Base-by-base conservation (phyloP, 2,797 vertebrate species). In the Fundulus diaphanus region DNA sequence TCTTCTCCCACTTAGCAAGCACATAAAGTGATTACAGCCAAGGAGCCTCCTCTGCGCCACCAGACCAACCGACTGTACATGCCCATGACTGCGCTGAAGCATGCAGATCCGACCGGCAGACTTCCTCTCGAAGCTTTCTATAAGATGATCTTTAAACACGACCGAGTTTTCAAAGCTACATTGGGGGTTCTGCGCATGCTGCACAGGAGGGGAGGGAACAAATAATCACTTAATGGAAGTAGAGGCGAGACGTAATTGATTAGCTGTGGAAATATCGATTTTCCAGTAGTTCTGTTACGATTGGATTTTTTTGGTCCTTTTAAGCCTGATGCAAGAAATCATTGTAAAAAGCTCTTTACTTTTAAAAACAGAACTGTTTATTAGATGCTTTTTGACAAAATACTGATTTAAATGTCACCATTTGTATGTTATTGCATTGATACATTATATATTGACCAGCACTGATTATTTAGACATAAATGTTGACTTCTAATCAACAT, bases 21-120 rank as follows among this genome's bases (percentile, higher is more conserved):
- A 0, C 7, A 92, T 72, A 77, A 92, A 68, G 86, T 93, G 72
- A 91, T 93, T 59, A 80, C 80, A 33, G 84, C 81, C 72, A 85
- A 88, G 44, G 87, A 92, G 8, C 92, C 92, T 74, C 89, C 87
- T 48, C 87, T 94, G 63, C 90, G 88, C 74, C 91, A 92, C 83
- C 90, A 93, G 84, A 95, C 94, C 76, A 95, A 95, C 81, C 89
- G 79, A 9, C 77, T 95, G 8, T 95, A 95, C 89, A 91, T 84
- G 24, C 94, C 93, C 61, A 76, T 95, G 88, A 94, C 93, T 1
- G 88, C 93, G 22, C 89, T 95, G 79, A 94, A 94, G 76, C 90
- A 94, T 0, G 93, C 93, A 2, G 93, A 95, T 77, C 93, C 93
- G 0, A 94, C 87, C 0, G 93, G 94, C 2, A 83, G 84, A 11